Conservation (phyloP, 2,888 invertebrate genomes). For the Lamproptera curius region DNA sequence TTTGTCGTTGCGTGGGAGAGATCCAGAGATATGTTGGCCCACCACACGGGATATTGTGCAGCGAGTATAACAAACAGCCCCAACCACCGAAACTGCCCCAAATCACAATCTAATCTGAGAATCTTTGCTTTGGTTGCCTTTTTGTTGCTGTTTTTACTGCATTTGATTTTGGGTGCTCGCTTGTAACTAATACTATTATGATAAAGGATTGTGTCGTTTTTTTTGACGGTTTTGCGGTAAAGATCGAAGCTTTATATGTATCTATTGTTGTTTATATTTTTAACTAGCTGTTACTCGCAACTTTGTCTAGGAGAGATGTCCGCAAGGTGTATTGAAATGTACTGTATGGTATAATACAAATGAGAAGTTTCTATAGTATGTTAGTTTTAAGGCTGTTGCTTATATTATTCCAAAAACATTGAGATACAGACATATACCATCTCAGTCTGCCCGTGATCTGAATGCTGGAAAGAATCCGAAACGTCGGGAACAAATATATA, state of each 20-base stretch:
- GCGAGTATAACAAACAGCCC: constrained; percentile 7
- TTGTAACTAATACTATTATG: background rate
- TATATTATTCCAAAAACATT: background rate
- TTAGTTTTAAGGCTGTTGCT: background rate
- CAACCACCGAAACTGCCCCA: constrained; percentile 1
- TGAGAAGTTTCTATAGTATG: background rate
- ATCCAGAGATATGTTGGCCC: background rate
- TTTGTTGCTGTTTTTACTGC: background rate
- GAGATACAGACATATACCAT: no score
- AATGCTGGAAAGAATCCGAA: no score
- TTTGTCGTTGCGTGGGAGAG: constrained; percentile 14
- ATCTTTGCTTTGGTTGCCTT: constrained; percentile 3
- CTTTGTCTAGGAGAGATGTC: background rate
- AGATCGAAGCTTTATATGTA: background rate
- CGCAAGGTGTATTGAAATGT: background rate
- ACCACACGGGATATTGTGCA: constrained; percentile 12
- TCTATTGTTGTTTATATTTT: background rate
- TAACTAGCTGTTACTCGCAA: no score
- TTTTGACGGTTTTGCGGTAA: background rate
- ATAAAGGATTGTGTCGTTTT: background rate
- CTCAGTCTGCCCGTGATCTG: no score
- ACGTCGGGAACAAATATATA: no score
- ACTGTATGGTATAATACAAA: no score
- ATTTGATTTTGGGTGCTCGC: background rate
- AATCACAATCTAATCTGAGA: background rate